Evolutionary conservation across 2,113 vertebrate genomes (phyloP).

Genomic region (Platysteira castanea): DNA sequence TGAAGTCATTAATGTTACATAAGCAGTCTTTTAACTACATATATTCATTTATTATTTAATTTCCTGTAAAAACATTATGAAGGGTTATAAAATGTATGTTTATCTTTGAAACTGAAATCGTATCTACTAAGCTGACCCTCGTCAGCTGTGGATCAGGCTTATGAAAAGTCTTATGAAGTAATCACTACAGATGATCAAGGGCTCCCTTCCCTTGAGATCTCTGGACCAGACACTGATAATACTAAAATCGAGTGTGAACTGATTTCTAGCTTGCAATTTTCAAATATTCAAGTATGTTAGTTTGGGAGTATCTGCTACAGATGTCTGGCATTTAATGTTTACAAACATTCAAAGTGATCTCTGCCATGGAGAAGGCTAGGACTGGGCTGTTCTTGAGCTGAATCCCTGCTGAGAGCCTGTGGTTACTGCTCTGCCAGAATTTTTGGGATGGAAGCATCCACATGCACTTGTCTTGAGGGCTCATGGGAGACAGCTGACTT

Average conservation of each 20-base stretch:
- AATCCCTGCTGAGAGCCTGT: background rate
- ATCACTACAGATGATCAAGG: background rate
- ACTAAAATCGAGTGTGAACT: background rate
- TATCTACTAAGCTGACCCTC: background rate
- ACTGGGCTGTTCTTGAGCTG: background rate
- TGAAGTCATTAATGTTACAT: constrained; percentile 15
- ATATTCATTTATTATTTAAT: constrained; percentile 51
- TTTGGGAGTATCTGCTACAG: background rate
- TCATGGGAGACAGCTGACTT: background rate
- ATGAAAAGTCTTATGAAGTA: background rate
- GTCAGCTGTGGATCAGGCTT: background rate
- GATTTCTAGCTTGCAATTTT: background rate
- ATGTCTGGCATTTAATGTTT: background rate
- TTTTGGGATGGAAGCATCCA: background rate
- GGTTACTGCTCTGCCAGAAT: background rate
- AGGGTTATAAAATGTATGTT: constrained; percentile 36
- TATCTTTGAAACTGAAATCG: constrained; percentile 45
- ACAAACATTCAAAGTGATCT: background rate
- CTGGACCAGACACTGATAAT: background rate
- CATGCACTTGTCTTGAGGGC: background rate
- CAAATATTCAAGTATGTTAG: background rate
- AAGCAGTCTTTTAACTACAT: constrained; percentile 37
- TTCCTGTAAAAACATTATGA: constrained; percentile 23
- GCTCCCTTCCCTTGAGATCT: background rate
- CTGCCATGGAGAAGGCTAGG: background rate